A percentile compares a stretch with the other conserved stretches of the same genome.
These are phyloP conservation scores for Boleophthalmus pectinirostris DNA, from an alignment of 2,113 vertebrate genomes.

Conservation along the genomic window DNA sequence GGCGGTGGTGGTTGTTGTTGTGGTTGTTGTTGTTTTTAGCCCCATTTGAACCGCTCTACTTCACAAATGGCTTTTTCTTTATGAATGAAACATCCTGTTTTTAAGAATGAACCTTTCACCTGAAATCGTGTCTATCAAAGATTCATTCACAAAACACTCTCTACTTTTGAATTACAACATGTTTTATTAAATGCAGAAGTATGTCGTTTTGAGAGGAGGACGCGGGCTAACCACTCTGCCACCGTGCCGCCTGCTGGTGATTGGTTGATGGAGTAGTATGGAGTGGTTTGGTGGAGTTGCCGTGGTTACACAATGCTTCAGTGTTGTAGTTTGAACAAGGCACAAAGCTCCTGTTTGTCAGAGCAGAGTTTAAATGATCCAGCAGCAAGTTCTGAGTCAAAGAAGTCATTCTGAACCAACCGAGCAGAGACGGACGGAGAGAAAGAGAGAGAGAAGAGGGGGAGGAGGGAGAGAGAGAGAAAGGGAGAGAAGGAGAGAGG, in stretches of 20 bases:
- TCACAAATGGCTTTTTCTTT: conserved; percentile 1
- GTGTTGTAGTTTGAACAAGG: neutral
- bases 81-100: conserved; percentile 51
- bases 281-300: neutral
- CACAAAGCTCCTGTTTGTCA: conserved; percentile 1
- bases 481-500: no score
- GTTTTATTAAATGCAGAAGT: conserved; percentile 32
- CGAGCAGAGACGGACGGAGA: no score
- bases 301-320: neutral
- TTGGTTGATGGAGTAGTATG: neutral
- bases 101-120: conserved; percentile 52
- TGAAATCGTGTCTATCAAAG: conserved; percentile 28
- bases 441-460: no score
- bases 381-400: neutral
- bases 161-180: conserved; percentile 10
- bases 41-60: conserved; percentile 52
- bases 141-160: no score
- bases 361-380: no score
- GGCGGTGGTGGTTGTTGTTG: no score
- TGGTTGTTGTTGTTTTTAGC: neutral
- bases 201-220: neutral
- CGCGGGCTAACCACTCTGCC: no score
- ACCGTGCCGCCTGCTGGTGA: neutral
- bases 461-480: no score
- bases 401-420: conserved; percentile 25